A percentile compares a stretch with the other conserved stretches of the same genome.
phyloP scores from a whole-genome alignment of 2,797 vertebrate genomes.

The Agapornis canus region DNA sequence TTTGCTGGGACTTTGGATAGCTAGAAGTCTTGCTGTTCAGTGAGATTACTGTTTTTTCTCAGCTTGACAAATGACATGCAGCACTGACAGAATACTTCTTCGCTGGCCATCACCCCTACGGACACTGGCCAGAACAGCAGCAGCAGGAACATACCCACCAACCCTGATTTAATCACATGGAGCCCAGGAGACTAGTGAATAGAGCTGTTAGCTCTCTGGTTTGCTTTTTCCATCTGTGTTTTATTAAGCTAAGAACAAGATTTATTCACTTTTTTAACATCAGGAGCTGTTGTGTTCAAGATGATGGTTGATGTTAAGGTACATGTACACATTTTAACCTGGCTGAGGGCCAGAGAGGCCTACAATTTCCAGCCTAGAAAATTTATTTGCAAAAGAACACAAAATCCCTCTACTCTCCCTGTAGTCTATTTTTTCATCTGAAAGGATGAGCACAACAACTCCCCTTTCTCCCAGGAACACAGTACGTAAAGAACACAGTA shows the following conservation, averaged over 20 bases:
- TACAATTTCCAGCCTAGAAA: conserved; percentile 21
- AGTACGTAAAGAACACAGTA: neutral
- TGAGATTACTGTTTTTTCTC: conserved; percentile 47
- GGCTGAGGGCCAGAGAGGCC: conserved; percentile 32
- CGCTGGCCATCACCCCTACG: conserved; percentile 62
- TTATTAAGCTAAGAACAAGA: conserved; percentile 58
- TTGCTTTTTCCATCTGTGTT: conserved; percentile 70
- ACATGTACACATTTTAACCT: conserved; percentile 51
- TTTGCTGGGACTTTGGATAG: conserved; percentile 12
- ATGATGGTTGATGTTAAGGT: conserved; percentile 50
- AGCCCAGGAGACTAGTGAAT: conserved; percentile 66
- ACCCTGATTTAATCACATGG: conserved; percentile 55
- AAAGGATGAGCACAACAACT: neutral
- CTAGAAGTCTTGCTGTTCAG: conserved; percentile 37
- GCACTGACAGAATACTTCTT: conserved; percentile 46
- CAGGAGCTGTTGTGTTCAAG: conserved; percentile 43
- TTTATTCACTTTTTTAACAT: conserved; percentile 52
- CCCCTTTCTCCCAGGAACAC: conserved; percentile 2
- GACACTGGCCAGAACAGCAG: conserved; percentile 72
- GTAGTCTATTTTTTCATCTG: neutral
- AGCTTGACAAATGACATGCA: conserved; percentile 54
- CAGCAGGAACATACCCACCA: conserved; percentile 50
- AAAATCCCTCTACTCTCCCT: neutral
- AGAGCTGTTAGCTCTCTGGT: conserved; percentile 61
- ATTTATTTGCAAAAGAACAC: conserved; percentile 48